phyloP scores from a whole-genome alignment of 1,140 invertebrate species.

The Agrypnia vestita region DNA sequence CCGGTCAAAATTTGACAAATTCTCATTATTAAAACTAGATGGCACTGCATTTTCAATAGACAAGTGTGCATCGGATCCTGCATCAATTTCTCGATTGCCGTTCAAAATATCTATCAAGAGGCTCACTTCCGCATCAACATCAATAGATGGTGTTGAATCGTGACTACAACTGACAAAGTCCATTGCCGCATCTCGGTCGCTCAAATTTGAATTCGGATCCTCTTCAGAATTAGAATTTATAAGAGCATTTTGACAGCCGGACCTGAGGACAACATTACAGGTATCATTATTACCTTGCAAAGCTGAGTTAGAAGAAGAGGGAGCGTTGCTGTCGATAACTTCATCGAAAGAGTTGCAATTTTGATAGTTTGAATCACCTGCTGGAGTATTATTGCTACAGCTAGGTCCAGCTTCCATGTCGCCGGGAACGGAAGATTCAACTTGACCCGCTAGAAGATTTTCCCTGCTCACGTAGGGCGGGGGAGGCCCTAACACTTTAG shows the following conservation, averaged over 20 bases:
- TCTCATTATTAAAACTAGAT: neutral
- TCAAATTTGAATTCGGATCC: constrained; percentile 8
- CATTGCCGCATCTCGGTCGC: constrained; percentile 5
- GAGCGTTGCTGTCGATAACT: no score
- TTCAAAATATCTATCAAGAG: constrained; percentile 22
- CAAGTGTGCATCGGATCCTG: neutral
- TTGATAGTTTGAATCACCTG: no score
- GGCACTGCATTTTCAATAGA: neutral
- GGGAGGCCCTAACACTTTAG: constrained; percentile 72
- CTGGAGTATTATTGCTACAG: no score
- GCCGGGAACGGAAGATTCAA: no score
- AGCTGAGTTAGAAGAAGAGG: no score
- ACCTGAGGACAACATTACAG: neutral
- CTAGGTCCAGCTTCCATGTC: no score
- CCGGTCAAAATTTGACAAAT: neutral
- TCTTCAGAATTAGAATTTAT: neutral
- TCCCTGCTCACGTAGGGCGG: constrained; percentile 74
- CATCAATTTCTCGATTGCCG: constrained; percentile 6
- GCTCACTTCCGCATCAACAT: constrained; percentile 13
- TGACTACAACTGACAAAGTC: constrained; percentile 9
- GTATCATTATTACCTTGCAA: no score
- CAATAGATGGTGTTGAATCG: neutral
- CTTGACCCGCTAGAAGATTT: constrained; percentile 59
- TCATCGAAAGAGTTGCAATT: no score
- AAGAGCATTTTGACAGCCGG: constrained; percentile 2